Base-by-base conservation (phyloP, 1,140 invertebrate genomes). In the Odontomachus brunneus region DNA sequence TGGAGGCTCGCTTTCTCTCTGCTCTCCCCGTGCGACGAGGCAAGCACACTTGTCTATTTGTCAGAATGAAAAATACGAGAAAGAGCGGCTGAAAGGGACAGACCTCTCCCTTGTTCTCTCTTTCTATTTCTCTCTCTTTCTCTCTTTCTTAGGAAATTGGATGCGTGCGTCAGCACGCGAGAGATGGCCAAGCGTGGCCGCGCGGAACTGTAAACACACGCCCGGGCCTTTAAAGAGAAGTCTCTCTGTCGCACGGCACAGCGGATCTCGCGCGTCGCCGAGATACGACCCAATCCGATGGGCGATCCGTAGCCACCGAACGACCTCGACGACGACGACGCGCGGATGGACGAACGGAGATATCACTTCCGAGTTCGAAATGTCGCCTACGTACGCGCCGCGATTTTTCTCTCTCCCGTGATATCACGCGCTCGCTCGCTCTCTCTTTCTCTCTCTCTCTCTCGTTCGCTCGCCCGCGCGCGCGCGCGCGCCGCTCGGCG, bases 131-230 rank as follows among this genome's bases (percentile, higher is more conserved):
- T 44, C 38, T 44, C 38, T 44, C 38, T 44, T 0, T 44, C 38
- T 44, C 38, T 44, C 38, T 44, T 11, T 11, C 38, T 78, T 62
- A 49, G 48, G 59, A 55, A 38, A 15, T 0, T 33, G 11, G 17
- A 55, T 0, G 55, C 17, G 63, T 22, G 44, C 74, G n/a, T 57
- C 14, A 19, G 12, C 33, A 33, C 38, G 26, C 78, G 73, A 51
- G 66, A 38, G 19, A 74, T 24, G 14, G 65, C 38, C 49, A 57
- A 63, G 26, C 66, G 57, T 69, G 66, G 49, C 59, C 65, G 51
- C 84, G 72, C 59, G 53, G 53, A 86, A 86, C 82, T 71, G 74
- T 87, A 88, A 87, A 87, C 86, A 88, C 74, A 88, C 74, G 59
- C 29, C 24, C 15, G 84, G 82, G 71, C 66, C 69, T 87, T 87